These are phyloP conservation scores for Ptilorrhoa leucosticta DNA, from an alignment of 2,113 vertebrate species.

Conservation along the genomic window DNA sequence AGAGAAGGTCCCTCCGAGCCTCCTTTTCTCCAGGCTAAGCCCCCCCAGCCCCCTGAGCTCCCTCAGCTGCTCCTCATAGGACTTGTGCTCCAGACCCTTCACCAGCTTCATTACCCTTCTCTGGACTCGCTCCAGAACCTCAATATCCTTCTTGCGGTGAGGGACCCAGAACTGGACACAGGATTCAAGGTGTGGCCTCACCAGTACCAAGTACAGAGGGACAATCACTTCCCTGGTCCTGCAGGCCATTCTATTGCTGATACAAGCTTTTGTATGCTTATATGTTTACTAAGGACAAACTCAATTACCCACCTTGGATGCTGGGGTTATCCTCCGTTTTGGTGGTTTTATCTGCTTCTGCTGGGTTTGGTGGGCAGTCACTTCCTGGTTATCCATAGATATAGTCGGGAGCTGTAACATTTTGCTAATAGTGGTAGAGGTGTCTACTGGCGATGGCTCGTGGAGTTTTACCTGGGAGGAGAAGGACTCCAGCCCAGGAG, in stretches of 20 bases:
- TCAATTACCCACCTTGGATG: conserved; percentile 81
- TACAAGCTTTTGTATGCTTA: not conserved
- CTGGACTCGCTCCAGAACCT: not conserved
- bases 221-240: not conserved
- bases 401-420: conserved; percentile 68
- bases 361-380: conserved; percentile 70
- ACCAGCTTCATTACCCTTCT: not conserved
- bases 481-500: conserved; percentile 76
- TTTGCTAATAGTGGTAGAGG: conserved; percentile 72
- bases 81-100: not conserved
- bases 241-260: not conserved
- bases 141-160: not conserved
- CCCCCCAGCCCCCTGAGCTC: not conserved
- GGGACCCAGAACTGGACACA: not conserved
- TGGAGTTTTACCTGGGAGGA: conserved; percentile 68
- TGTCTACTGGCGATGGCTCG: conserved; percentile 58
- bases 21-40: not conserved
- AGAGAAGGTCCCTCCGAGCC: not conserved
- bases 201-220: not conserved
- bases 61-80: not conserved
- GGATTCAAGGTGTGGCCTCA: not conserved
- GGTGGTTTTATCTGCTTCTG: conserved; percentile 84
- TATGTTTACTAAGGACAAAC: not conserved
- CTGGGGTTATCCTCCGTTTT: conserved; percentile 78
- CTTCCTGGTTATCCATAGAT: conserved; percentile 68